Evolutionary conservation across 1,140 invertebrate genomes (phyloP).

Genomic region (Drosophila repleta): DNA sequence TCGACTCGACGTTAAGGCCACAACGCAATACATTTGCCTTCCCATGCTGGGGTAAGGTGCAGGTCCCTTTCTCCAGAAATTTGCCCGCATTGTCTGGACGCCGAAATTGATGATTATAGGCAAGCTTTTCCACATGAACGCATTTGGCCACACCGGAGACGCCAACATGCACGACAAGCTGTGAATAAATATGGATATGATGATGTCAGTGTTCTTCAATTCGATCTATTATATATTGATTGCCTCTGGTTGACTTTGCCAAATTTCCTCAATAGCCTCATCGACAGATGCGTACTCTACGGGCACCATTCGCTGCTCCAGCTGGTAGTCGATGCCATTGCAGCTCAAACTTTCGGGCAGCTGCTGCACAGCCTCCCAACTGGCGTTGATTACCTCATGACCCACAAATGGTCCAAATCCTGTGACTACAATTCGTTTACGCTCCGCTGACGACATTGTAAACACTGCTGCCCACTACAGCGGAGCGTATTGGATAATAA

Average conservation of each 20-base stretch:
- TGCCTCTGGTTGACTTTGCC: slow-evolving; percentile 86
- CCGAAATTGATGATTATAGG: slow-evolving; percentile 85
- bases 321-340: slow-evolving; percentile 79
- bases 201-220: slow-evolving; percentile 44
- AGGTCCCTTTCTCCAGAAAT: slow-evolving; percentile 72
- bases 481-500: slow-evolving; percentile 10
- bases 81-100: slow-evolving; percentile 83
- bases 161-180: slow-evolving; percentile 87
- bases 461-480: slow-evolving; percentile 25
- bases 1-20: slow-evolving; percentile 84
- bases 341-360: slow-evolving; percentile 80
- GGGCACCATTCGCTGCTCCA: slow-evolving; percentile 86
- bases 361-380: slow-evolving; percentile 88
- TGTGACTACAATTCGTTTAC: slow-evolving; percentile 85
- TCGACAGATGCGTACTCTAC: slow-evolving; percentile 87
- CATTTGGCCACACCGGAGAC: slow-evolving; percentile 84
- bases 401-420: slow-evolving; percentile 89
- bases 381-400: slow-evolving; percentile 87
- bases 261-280: slow-evolving; percentile 85
- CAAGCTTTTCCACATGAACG: slow-evolving; percentile 85
- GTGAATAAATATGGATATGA: slow-evolving; percentile 17
- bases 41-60: slow-evolving; percentile 70
- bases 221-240: slow-evolving; percentile 33
- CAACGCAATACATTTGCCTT: slow-evolving; percentile 76
- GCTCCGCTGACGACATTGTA: slow-evolving; percentile 55